Conservation (phyloP, 1,140 invertebrate genomes). For the fruit fly (Drosophila melanogaster) region DNA sequence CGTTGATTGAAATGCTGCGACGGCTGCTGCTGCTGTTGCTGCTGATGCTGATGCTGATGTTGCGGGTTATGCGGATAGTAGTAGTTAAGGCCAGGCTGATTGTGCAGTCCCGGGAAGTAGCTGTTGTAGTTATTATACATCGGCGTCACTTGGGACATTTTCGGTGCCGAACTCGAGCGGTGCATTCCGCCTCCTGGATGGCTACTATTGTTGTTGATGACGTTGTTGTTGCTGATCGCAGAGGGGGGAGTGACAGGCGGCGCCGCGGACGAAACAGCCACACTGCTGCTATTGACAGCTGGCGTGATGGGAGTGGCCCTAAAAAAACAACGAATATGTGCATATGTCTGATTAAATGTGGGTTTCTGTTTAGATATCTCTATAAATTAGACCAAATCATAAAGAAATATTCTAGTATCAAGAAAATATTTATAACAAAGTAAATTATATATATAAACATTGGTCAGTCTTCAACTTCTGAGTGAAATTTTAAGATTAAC, state of each 20-base stretch:
- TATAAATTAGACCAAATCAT: too few species aligned
- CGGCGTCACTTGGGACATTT: slow-evolving; percentile 62
- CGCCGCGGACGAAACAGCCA: slow-evolving; percentile 3
- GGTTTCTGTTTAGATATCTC: too few species aligned
- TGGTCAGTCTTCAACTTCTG: too few species aligned
- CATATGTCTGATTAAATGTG: neutral
- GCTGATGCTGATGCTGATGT: slow-evolving; percentile 11
- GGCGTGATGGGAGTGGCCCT: slow-evolving; percentile 45
- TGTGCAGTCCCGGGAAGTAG: slow-evolving; percentile 59
- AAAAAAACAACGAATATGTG: neutral
- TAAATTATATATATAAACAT: too few species aligned
- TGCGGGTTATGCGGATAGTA: slow-evolving; percentile 48
- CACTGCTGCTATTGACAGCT: slow-evolving; percentile 21
- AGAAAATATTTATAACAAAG: too few species aligned
- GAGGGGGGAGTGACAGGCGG: slow-evolving; percentile 35
- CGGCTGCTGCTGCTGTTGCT: slow-evolving; percentile 34
- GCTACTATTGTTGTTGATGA: slow-evolving; percentile 55
- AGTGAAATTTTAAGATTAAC: too few species aligned
- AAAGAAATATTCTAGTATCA: too few species aligned
- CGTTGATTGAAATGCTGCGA: slow-evolving; percentile 57
- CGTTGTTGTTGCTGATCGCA: slow-evolving; percentile 50
- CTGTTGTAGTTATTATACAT: slow-evolving; percentile 70
- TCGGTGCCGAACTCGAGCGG: slow-evolving; percentile 67
- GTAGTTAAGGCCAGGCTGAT: slow-evolving; percentile 52
- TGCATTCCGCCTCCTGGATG: slow-evolving; percentile 55